These are phyloP conservation scores for Entomobrya multifasciata DNA, from an alignment of 2,888 invertebrate species.

Conservation along the genomic window DNA sequence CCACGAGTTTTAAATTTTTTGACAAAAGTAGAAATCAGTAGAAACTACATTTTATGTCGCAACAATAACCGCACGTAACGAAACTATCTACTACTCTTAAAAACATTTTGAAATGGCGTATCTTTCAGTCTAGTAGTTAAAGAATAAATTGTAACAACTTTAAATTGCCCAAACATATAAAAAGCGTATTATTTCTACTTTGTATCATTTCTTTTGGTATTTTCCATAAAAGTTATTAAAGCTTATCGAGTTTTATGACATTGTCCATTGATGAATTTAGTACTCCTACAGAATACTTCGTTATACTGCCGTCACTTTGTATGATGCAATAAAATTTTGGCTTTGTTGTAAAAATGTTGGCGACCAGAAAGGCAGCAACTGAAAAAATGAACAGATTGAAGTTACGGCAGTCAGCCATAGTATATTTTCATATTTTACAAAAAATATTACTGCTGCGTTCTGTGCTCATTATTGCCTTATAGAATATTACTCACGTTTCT, in stretches of 20 bases:
- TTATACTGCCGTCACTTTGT: slow-evolving; percentile 6
- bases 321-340: slow-evolving; percentile 36
- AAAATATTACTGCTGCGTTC: neutral
- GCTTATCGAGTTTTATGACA: slow-evolving; percentile 38
- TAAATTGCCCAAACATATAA: neutral
- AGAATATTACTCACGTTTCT: slow-evolving; percentile 4
- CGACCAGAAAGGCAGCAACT: neutral
- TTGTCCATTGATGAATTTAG: slow-evolving; percentile 31
- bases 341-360: slow-evolving; percentile 17
- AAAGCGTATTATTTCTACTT: slow-evolving; percentile 13
- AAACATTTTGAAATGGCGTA: slow-evolving; percentile 5
- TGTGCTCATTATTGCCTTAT: neutral
- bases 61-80: too few species aligned
- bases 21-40: too few species aligned
- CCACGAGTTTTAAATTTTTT: too few species aligned
- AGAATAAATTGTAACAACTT: neutral
- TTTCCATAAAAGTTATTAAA: slow-evolving; percentile 49
- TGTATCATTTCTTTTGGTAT: slow-evolving; percentile 17
- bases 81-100: too few species aligned
- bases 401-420: neutral
- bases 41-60: too few species aligned
- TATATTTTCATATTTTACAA: slow-evolving; percentile 12
- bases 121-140: neutral
- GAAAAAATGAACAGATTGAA: neutral
- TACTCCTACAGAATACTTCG: neutral